These are phyloP conservation scores for Heterotilapia buettikoferi DNA, from an alignment of 2,113 vertebrate genomes.

Conservation along the genomic window DNA sequence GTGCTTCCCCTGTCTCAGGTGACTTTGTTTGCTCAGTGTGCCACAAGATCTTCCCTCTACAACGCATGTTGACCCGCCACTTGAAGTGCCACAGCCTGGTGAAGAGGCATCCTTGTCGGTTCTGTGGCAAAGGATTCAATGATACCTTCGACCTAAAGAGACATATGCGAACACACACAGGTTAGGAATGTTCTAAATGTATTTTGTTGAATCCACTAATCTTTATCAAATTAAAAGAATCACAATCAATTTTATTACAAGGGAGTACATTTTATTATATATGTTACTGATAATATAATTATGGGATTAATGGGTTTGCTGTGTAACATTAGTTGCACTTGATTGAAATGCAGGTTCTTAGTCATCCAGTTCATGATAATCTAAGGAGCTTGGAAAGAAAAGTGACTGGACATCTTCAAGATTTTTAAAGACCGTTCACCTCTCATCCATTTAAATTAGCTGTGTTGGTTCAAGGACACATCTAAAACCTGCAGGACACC, in stretches of 20 bases:
- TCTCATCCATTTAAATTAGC: background rate
- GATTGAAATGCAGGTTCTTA: background rate
- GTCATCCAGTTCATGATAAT: background rate
- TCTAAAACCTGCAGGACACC: background rate
- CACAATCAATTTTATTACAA: background rate
- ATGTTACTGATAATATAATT: background rate
- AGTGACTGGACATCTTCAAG: background rate
- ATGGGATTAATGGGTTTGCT: background rate
- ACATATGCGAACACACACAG: conserved; percentile 86
- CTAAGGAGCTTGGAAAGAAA: background rate
- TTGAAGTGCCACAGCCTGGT: conserved; percentile 85
- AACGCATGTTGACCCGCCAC: conserved; percentile 86
- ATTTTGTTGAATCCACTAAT: background rate
- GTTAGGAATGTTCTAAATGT: background rate
- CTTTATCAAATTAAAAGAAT: background rate
- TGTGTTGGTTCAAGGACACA: background rate
- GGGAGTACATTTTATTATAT: background rate
- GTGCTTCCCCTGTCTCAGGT: conserved; percentile 23
- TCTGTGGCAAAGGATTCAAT: conserved; percentile 86
- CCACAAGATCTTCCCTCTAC: conserved; percentile 81
- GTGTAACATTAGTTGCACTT: background rate
- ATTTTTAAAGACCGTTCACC: background rate
- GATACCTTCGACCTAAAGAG: conserved; percentile 90
- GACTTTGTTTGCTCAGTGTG: conserved; percentile 78
- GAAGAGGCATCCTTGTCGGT: conserved; percentile 79